Evolutionary conservation across 2,888 invertebrate genomes (phyloP).

Genomic region (Synergus japonicus): DNA sequence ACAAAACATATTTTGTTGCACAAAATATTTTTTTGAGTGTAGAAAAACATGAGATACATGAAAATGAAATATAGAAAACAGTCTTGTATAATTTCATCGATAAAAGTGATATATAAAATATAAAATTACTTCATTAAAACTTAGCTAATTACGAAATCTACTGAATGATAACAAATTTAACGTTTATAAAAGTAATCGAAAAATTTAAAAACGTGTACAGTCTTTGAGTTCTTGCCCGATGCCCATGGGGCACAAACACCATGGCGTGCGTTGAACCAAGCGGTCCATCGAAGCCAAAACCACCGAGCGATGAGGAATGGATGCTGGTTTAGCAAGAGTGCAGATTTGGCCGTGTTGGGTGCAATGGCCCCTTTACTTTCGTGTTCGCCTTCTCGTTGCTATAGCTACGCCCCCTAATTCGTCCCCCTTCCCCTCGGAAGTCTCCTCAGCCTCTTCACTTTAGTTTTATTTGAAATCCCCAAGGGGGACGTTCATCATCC

Average conservation of each 20-base stretch:
- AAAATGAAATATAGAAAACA: no score
- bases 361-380: constrained; percentile 74
- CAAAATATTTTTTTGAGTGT: no score
- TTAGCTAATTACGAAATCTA: no score
- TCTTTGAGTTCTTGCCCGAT: constrained; percentile 10
- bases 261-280: constrained; percentile 58
- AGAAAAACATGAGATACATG: no score
- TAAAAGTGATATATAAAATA: no score
- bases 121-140: no score
- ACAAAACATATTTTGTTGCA: no score
- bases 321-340: constrained; percentile 74
- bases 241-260: constrained; percentile 24
- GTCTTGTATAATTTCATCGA: no score
- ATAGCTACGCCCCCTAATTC: constrained; percentile 69
- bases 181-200: background rate
- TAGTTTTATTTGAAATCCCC: constrained; percentile 70
- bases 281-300: constrained; percentile 62
- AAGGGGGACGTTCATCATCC: constrained; percentile 69
- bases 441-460: constrained; percentile 63
- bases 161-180: no score
- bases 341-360: constrained; percentile 73
- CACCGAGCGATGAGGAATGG: constrained; percentile 72
- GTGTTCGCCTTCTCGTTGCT: constrained; percentile 69
- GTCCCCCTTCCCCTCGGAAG: constrained; percentile 58
- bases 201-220: background rate